A percentile compares a stretch with the other conserved stretches of the same genome.
phyloP scores from a whole-genome alignment of 2,113 vertebrate genomes.

The Picathartes gymnocephalus region DNA sequence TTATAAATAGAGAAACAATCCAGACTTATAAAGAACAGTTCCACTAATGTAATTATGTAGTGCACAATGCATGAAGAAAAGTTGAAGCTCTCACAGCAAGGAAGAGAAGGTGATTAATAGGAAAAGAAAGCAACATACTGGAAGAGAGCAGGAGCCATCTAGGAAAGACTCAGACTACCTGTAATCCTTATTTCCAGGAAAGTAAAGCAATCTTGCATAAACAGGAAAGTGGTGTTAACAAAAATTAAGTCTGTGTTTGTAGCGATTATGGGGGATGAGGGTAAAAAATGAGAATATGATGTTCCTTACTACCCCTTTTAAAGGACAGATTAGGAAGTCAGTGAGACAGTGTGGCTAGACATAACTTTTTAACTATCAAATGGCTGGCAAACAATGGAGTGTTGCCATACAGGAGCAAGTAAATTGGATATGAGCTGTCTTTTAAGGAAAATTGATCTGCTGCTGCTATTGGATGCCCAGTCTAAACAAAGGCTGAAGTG shows the following conservation, averaged over 20 bases:
- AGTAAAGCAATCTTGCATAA: not conserved
- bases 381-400: not conserved
- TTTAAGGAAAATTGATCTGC: not conserved
- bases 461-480: rapidly evolving
- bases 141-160: not conserved
- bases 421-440: not conserved
- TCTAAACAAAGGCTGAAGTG: not conserved
- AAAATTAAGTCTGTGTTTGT: not conserved
- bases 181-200: not conserved
- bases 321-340: not conserved
- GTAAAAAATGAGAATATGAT: not conserved
- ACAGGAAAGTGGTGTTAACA: not conserved
- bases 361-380: not conserved
- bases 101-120: not conserved
- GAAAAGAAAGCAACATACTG: not conserved
- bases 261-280: not conserved
- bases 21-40: not conserved
- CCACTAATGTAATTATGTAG: not conserved
- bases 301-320: not conserved
- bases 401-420: not conserved
- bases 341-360: not conserved
- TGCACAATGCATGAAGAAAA: not conserved
- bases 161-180: not conserved
- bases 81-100: not conserved
- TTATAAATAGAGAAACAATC: not conserved